Base-by-base conservation (phyloP, 2,888 invertebrate genomes). In the Dione vanillae region DNA sequence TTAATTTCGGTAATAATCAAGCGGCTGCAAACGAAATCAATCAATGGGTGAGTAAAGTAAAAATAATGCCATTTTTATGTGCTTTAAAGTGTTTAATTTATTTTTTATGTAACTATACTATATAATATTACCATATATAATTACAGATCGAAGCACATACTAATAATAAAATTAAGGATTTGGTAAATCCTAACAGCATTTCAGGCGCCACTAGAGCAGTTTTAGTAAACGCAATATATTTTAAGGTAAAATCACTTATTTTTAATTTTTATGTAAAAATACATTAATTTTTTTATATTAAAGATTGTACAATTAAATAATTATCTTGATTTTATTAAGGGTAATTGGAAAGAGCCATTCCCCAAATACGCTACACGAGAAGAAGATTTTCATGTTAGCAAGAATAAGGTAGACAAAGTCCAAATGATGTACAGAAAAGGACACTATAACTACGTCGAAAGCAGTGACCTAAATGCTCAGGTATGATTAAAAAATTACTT, bases 201-300 rank as follows among this genome's bases (percentile, higher is more conserved):
- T 78, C 86, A 78, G 47, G 11, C 0, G 73, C 80, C 0, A 97
- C 97, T 0, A 90, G 94, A 52, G 88, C 96, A 74, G 94, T 98
- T 1, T 93, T 98, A 9, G 95, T 97, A 0, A 98, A 97, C 84
- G 97, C 97, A 0, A 95, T 98, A 56, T 97, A 97, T 83, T 98
- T 98, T 88, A 97, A 97, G 91, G 95, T 94, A 79, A 74, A 35
- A n/a, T 3, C 27, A 27, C 27, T 27, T 27, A n/a, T 27, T 27
- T 27, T 27, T 27, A 27, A n/a, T n/a, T n/a, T n/a, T n/a, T n/a
- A n/a, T n/a, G n/a, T n/a, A n/a, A n/a, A n/a, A n/a, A n/a, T n/a
- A n/a, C n/a, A n/a, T n/a, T n/a, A n/a, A n/a, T n/a, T 27, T 27
- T 27, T 27, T 27, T 3, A 5, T 41, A 20, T 27, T 43, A 27